phyloP scores from a whole-genome alignment of 2,888 invertebrate genomes.

The Euproctis similis region DNA sequence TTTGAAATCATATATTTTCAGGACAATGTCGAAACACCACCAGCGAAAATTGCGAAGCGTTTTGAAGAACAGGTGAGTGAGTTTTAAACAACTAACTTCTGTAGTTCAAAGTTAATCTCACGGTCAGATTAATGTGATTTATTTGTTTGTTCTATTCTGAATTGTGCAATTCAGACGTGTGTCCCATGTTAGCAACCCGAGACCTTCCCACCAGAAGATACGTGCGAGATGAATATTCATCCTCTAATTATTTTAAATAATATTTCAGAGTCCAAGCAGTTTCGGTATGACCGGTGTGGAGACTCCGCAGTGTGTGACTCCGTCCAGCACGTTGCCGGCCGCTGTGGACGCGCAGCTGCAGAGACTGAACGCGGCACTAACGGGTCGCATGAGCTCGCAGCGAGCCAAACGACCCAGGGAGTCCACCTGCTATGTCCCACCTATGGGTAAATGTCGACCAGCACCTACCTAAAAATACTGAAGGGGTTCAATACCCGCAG shows the following conservation, averaged over 20 bases:
- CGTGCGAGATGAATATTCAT: too few species aligned
- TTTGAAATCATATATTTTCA: too few species aligned
- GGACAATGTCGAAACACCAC: conserved; percentile 60
- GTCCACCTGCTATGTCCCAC: conserved; percentile 25
- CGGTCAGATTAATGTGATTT: not conserved
- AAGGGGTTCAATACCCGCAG: too few species aligned
- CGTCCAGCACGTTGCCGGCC: conserved; percentile 26
- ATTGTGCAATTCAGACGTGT: too few species aligned
- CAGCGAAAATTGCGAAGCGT: conserved; percentile 52
- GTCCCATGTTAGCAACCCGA: too few species aligned
- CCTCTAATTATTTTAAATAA: too few species aligned
- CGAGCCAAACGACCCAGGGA: conserved; percentile 38
- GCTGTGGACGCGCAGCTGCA: conserved; percentile 65
- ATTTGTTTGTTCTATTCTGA: too few species aligned
- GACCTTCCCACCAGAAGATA: too few species aligned
- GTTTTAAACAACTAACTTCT: too few species aligned
- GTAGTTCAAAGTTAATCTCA: too few species aligned
- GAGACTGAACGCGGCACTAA: conserved; percentile 65
- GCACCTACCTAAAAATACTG: too few species aligned
- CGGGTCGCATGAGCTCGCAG: conserved; percentile 45
- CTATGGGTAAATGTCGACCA: conserved; percentile 24
- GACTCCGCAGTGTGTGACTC: conserved; percentile 19
- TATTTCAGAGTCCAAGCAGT: conserved; percentile 24
- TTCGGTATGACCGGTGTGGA: conserved; percentile 8
- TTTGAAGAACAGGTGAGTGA: conserved; percentile 44